Percentiles rank a stretch among this genome's conserved stretches.
Evolutionary conservation across 2,113 vertebrate genomes (phyloP).

Genomic region (Otolemur garnettii): DNA sequence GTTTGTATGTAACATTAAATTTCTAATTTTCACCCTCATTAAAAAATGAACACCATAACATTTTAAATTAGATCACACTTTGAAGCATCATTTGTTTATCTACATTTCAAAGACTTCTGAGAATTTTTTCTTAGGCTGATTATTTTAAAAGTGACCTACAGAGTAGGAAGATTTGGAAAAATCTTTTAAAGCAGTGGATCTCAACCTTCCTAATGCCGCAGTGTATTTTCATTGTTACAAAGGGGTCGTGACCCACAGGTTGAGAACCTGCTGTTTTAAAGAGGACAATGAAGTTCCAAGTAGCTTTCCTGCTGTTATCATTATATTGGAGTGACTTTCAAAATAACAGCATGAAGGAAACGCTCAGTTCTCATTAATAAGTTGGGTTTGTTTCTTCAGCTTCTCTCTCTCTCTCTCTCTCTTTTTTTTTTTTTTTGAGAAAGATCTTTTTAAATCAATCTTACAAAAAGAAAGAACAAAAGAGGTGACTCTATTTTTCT

Average conservation of each 20-base stretch:
- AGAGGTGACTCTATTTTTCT: neutral
- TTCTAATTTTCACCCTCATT: neutral
- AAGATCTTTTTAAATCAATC: neutral
- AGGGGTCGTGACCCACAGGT: too few species aligned
- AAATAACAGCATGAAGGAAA: neutral
- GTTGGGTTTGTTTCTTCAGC: neutral
- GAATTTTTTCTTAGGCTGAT: neutral
- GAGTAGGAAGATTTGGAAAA: neutral
- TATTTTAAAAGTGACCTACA: neutral
- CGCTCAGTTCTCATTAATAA: neutral
- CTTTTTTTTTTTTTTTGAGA: neutral
- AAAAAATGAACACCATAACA: neutral
- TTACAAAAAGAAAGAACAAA: neutral
- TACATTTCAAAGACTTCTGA: neutral
- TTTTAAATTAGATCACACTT: neutral
- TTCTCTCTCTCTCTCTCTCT: neutral
- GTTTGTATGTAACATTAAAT: neutral
- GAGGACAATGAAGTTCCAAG: neutral
- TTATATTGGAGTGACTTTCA: neutral
- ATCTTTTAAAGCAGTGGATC: neutral
- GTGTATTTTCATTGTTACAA: too few species aligned
- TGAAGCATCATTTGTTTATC: constrained; percentile 9
- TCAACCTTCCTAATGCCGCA: too few species aligned
- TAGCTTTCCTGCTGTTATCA: neutral
- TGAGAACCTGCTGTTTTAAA: too few species aligned